phyloP scores from a whole-genome alignment of 2,888 invertebrate species.

The Phymatocera aterrima region DNA sequence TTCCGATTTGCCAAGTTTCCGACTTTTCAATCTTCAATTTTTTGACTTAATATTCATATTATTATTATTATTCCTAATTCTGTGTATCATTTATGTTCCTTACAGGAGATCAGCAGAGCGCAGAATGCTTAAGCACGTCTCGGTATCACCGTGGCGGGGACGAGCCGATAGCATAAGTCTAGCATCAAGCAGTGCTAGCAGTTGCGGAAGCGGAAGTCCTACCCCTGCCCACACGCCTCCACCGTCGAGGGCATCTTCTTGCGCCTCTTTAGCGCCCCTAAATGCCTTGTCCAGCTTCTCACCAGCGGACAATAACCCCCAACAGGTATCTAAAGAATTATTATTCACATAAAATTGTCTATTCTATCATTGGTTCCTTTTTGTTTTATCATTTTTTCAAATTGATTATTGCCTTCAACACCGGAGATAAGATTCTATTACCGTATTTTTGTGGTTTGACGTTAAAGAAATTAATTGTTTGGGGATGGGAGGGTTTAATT shows the following conservation, averaged over 20 bases:
- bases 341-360: too few species aligned
- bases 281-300: constrained; percentile 71
- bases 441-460: too few species aligned
- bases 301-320: constrained; percentile 67
- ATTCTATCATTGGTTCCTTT: too few species aligned
- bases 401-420: neutral
- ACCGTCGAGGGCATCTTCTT: constrained; percentile 72
- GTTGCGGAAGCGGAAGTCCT: constrained; percentile 84
- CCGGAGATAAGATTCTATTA: too few species aligned
- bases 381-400: neutral
- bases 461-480: too few species aligned
- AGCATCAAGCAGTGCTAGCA: constrained; percentile 79
- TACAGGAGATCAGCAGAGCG: constrained; percentile 45
- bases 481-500: too few species aligned
- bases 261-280: constrained; percentile 70
- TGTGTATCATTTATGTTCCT: neutral
- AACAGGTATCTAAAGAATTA: constrained; percentile 65
- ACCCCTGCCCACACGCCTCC: constrained; percentile 81
- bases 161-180: constrained; percentile 90
- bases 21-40: too few species aligned
- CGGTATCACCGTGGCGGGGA: constrained; percentile 90
- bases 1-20: too few species aligned
- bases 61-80: neutral
- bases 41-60: neutral
- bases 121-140: constrained; percentile 93